Conservation (phyloP, 1,140 invertebrate genomes). For the Lepidurus packardi region DNA sequence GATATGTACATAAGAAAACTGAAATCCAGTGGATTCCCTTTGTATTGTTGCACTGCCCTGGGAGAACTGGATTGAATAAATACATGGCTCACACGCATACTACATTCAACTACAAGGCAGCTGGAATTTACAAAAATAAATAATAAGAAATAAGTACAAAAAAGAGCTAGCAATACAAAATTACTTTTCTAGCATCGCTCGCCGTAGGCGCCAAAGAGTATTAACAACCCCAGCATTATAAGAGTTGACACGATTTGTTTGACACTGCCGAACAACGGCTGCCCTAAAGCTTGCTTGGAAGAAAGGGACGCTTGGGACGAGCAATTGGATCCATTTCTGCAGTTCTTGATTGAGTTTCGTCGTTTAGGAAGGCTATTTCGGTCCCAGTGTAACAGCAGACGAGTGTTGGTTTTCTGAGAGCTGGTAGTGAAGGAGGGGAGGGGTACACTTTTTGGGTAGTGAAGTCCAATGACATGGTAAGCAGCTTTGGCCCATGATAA, state of each 20-base stretch:
- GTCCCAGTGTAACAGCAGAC: background rate
- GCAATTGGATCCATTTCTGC: background rate
- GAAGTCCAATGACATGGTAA: background rate
- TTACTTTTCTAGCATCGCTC: background rate
- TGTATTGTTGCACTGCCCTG: constrained; percentile 18
- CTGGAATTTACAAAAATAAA: background rate
- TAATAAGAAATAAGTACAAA: background rate
- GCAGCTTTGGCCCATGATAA: background rate
- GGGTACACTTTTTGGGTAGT: background rate
- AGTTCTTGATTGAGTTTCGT: background rate
- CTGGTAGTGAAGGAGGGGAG: background rate
- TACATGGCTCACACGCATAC: background rate
- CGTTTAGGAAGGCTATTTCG: background rate
- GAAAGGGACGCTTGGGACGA: background rate
- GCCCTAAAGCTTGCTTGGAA: background rate
- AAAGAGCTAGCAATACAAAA: background rate
- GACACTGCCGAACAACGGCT: background rate
- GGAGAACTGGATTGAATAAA: background rate
- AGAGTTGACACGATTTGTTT: background rate
- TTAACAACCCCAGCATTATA: background rate
- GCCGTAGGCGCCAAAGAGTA: background rate
- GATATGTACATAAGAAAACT: background rate
- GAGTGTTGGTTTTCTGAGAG: background rate
- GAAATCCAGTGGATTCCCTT: background rate
- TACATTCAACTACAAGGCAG: background rate